Evolutionary conservation across 1,140 invertebrate genomes (phyloP).

Genomic region (Lethrus apterus): DNA sequence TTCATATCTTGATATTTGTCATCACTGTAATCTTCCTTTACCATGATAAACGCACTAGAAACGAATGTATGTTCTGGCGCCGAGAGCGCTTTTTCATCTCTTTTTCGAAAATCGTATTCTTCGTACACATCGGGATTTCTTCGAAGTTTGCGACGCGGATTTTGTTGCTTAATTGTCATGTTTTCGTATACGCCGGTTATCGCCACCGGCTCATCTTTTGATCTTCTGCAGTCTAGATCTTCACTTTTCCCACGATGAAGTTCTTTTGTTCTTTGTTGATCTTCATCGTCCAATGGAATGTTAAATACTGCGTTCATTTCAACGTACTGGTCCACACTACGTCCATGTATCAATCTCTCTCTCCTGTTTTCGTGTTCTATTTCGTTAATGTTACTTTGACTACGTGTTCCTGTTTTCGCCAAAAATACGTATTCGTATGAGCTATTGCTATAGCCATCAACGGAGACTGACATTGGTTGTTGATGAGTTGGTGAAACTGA

Average conservation of each 20-base stretch:
- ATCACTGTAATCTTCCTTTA: conserved; percentile 30
- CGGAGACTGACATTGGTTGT: conserved; percentile 50
- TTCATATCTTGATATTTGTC: conserved; percentile 30
- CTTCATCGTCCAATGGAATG: conserved; percentile 40
- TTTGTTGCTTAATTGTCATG: conserved; percentile 61
- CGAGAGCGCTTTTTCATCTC: conserved; percentile 34
- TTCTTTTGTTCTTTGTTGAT: conserved; percentile 32
- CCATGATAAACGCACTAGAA: conserved; percentile 50
- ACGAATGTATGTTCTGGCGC: conserved; percentile 46
- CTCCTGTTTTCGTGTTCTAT: conserved; percentile 43
- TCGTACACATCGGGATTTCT: conserved; percentile 55
- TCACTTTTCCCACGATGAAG: conserved; percentile 45
- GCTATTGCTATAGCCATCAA: conserved; percentile 46
- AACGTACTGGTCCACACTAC: conserved; percentile 69
- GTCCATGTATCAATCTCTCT: conserved; percentile 55
- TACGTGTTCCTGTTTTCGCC: conserved; percentile 46
- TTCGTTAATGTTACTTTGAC: conserved; percentile 62
- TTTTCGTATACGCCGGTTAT: conserved; percentile 67
- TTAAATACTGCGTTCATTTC: conserved; percentile 58
- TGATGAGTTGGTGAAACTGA: conserved; percentile 73
- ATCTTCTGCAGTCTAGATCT: conserved; percentile 44
- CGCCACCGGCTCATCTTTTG: conserved; percentile 55
- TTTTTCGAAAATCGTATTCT: conserved; percentile 47
- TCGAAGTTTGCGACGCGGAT: conserved; percentile 61
- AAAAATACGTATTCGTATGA: conserved; percentile 57